Base-by-base conservation (phyloP, 1,140 invertebrate genomes). In the Scaptomyza montana region DNA sequence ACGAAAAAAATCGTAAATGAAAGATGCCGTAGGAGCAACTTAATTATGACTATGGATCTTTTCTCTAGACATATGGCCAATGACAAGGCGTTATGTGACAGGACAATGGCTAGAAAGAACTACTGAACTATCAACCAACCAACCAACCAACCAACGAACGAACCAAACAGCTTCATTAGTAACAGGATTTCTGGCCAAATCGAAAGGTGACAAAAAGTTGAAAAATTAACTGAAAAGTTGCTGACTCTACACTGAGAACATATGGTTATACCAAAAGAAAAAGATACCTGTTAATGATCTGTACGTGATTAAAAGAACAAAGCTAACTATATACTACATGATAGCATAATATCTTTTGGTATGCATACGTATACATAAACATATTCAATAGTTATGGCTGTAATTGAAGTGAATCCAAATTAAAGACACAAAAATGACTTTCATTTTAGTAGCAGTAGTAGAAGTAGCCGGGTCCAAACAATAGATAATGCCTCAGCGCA, bases 351-450 rank as follows among this genome's bases (percentile, higher is more conserved):
- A 30, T 55, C 10, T 55, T 6, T 33, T 1, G 30, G 30, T 33
- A 51, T 13, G 12, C 9, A 46, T 45, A 53, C 47, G 49, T 55
- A 25, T 8, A 21, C 5, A 21, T 55, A 25, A 9, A 21, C 5
- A 21, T 47, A 55, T 73, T 67, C 70, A 73, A 73, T 68, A 73
- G 70, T 61, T 66, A 39, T 71, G 61, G 28, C 13, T 53, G 41
- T 49, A 69, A 69, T 71, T 68, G 70, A 73, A 68, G 33, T 68
- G 70, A 79, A 73, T 80, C 56, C 71, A 81, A 80, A 80, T 87
- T 84, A 75, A 80, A 78, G 79, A 76, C 71, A 78, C 78, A 66
- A 78, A 87, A 90, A 90, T 90, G 87, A 90, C 87, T 90, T 90
- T 90, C 87, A 90, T 78, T 90, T 89, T 90, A 76, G 80, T 77